Evolutionary conservation across 2,113 vertebrate genomes (phyloP).

Genomic region (Gracilinanus agilis): DNA sequence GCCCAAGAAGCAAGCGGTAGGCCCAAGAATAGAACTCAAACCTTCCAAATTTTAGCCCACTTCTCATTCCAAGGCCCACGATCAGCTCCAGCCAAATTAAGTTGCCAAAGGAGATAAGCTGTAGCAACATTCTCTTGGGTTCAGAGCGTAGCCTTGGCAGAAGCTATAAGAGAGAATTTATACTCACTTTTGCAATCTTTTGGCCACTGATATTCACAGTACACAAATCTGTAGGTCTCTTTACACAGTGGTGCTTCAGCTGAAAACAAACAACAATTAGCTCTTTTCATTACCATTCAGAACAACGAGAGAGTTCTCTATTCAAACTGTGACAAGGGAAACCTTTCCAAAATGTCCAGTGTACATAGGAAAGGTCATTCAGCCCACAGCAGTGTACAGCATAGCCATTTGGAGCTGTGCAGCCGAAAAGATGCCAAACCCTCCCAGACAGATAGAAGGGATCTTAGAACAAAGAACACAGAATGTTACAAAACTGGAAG

Average conservation of each 20-base stretch:
- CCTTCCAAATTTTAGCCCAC: neutral
- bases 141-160: neutral
- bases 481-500: neutral
- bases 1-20: neutral
- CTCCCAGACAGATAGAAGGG: neutral
- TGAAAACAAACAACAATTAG: slow-evolving; percentile 69
- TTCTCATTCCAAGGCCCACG: neutral
- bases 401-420: neutral
- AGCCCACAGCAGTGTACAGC: neutral
- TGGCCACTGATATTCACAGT: slow-evolving; percentile 87
- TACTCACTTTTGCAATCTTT: slow-evolving; percentile 86
- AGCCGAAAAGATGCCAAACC: neutral
- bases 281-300: neutral
- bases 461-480: neutral
- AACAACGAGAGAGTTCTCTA: slow-evolving; percentile 12
- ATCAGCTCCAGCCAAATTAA: neutral
- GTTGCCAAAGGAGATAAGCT: neutral
- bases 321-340: neutral
- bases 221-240: slow-evolving; percentile 88
- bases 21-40: neutral
- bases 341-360: neutral
- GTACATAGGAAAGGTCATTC: neutral
- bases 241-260: slow-evolving; percentile 87
- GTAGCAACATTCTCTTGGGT: neutral
- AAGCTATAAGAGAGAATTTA: neutral